Base-by-base conservation (phyloP, 2,113 vertebrate genomes). In the Sinocyclocheilus grahami region DNA sequence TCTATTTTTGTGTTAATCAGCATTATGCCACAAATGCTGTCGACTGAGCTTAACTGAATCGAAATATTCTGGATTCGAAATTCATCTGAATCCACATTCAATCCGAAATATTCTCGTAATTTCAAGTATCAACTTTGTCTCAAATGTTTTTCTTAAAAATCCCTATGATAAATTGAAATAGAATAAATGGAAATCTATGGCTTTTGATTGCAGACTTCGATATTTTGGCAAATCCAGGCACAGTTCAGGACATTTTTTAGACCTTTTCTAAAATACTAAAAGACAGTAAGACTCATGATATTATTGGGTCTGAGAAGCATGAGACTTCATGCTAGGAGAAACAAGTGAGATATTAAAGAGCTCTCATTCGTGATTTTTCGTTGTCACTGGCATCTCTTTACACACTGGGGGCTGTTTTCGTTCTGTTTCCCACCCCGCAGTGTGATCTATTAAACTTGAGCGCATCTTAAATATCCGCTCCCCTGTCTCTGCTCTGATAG, bases 391-490 rank as follows among this genome's bases (percentile, higher is more conserved):
- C 39, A 55, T 53, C 13, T 33, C n/a, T 53, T 71, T 55, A 86
- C 62, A 82, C 84, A 72, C 69, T 88, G 24, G 76, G 86, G 78
- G 87, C 90, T 84, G 85, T 88, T 87, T 88, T 88, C 63, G 37
- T 78, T 62, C 81, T 86, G 86, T 80, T 91, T 88, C 89, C 90
- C 83, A 88, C 88, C 91, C 91, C 83, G 87, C 90, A 88, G 89
- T 65, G 90, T 91, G 87, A 91, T 88, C 89, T 90, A 94, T 93
- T 93, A 94, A 92, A 92, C 76, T 81, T 51, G 20, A 33, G 1
- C 65, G 89, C 90, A 88, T 93, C 91, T 87, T 89, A 88, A 92
- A 91, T 90, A 92, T 92, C 90, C 83, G 87, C 91, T 87, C 88
- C 12, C 78, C 86, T 91, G 91, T 92, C 90, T 91, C 89, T 83